A percentile compares a stretch with the other conserved stretches of the same genome.
phyloP scores from a whole-genome alignment of 1,140 invertebrate species.

The Cataglyphis hispanica region DNA sequence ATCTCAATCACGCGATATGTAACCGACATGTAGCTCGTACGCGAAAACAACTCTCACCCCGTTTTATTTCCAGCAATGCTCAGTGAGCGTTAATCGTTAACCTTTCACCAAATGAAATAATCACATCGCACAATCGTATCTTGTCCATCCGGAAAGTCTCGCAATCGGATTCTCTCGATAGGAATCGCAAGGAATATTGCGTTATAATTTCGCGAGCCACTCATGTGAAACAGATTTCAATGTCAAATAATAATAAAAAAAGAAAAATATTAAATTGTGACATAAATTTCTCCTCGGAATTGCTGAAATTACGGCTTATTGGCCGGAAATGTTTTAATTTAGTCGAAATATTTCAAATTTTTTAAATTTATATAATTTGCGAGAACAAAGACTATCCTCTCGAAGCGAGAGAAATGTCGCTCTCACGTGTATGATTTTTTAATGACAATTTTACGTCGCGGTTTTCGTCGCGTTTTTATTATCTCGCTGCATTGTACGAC shows the following conservation, averaged over 20 bases:
- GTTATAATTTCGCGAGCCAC: neutral
- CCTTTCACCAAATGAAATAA: constrained; percentile 46
- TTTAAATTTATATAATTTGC: neutral
- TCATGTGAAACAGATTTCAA: neutral
- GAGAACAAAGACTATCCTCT: neutral
- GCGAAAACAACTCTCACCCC: neutral
- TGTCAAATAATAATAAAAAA: neutral
- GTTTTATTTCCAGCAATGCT: constrained; percentile 35
- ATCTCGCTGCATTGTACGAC: constrained; percentile 27
- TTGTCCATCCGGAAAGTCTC: neutral
- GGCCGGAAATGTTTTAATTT: neutral
- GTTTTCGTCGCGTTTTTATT: constrained; percentile 39
- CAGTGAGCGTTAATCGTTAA: constrained; percentile 42
- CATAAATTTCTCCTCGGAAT: neutral
- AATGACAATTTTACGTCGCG: constrained; percentile 3
- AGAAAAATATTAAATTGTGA: neutral
- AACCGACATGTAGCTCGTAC: neutral
- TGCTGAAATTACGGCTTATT: neutral
- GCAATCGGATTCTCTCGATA: neutral
- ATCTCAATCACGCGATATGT: constrained; percentile 27
- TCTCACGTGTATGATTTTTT: neutral
- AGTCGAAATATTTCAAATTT: neutral
- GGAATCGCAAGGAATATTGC: neutral
- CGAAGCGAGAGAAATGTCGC: neutral
- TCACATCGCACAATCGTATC: constrained; percentile 4